Evolutionary conservation across 2,113 vertebrate species (phyloP).

Genomic region (Azemiops feae): DNA sequence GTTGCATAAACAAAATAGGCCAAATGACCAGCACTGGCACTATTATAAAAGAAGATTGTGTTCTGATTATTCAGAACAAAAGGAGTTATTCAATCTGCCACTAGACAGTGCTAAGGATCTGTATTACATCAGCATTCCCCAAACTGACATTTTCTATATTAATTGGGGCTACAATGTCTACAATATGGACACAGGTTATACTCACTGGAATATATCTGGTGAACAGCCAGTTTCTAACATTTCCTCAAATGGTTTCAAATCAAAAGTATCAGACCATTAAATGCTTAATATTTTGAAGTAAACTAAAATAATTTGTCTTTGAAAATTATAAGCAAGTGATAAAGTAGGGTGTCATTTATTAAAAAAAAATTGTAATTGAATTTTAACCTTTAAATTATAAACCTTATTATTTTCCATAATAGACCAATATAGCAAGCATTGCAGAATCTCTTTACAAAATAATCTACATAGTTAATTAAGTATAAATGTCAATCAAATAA

Average conservation of each 20-base stretch:
- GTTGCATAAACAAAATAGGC: neutral
- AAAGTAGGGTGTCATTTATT: neutral
- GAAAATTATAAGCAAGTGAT: neutral
- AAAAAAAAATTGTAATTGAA: neutral
- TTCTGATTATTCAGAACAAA: neutral
- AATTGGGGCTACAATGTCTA: neutral
- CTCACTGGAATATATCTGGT: neutral
- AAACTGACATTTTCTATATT: neutral
- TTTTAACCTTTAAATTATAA: neutral
- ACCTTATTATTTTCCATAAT: neutral
- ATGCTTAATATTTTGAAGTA: neutral
- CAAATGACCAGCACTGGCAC: neutral
- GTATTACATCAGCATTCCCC: neutral
- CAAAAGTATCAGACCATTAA: neutral
- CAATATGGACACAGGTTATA: neutral
- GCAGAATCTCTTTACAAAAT: neutral
- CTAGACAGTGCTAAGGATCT: neutral
- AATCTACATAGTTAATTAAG: neutral
- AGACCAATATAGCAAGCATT: neutral
- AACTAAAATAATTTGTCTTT: neutral
- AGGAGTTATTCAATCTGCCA: neutral
- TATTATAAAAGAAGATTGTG: neutral
- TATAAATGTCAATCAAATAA: neutral
- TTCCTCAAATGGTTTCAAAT: neutral
- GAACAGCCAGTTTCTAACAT: neutral